Base-by-base conservation (phyloP, 2,797 vertebrate genomes). In the Dallia pectoralis region DNA sequence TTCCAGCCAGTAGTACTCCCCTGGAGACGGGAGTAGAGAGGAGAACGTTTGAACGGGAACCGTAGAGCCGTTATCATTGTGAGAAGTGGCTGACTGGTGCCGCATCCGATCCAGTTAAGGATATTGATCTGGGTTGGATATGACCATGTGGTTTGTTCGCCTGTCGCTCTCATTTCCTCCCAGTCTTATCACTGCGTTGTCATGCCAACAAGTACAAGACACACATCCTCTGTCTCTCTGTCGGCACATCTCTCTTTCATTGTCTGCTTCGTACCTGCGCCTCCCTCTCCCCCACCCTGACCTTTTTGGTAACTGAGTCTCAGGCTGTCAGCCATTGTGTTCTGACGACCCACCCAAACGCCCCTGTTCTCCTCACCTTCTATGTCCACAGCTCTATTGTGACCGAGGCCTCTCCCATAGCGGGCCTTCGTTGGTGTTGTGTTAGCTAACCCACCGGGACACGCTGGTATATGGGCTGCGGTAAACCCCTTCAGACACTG, bases 1-100 rank as follows among this genome's bases (percentile, higher is more conserved):
- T 78, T 97, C 95, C 89, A 98, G 77, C 96, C 96, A 98, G 83
- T 95, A 96, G 89, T 96, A 97, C 18, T 97, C 85, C 76, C 96
- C 96, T 97, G 76, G 4, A 80, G 62, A 73, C 15, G 4, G 69
- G 22, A 30, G 51, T 51, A 12, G 11, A 73, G 16, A 14, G 69
- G 19, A 30, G 48, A 19, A 51, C 16, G 19, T 1, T 16, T 19
- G 8, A 19, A 53, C 1, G 0, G 51, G 19, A n/a, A n/a, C n/a
- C 19, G 16, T 51, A 51, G 49, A 51, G 49, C 16, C 19, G 16
- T 51, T n/a, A 51, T 16, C 49, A 18, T 51, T 51, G 49, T 51
- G 49, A 51, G 33, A 18, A 51, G 16, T 51, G 49, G 49, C 2
- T 22, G 19, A 22, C 14, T 16, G n/a, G 19, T 22, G n/a, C 19